Evolutionary conservation across 2,888 invertebrate species (phyloP).

Genomic region (Scrobipalpa costella): DNA sequence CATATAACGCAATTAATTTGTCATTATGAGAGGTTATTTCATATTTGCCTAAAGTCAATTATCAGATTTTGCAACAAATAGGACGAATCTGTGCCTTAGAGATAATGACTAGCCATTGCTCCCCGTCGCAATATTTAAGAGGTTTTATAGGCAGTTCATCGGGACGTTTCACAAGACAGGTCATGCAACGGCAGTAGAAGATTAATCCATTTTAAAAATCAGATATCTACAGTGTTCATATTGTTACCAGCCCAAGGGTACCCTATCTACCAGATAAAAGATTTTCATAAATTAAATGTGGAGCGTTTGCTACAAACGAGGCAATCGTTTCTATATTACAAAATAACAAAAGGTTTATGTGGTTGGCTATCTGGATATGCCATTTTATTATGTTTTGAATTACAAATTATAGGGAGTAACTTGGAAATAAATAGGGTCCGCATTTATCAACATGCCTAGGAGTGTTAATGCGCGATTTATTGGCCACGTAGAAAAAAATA

Average conservation of each 20-base stretch:
- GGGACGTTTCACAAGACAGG: too few relatives aligned
- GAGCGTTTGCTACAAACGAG: neutral
- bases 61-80: too few relatives aligned
- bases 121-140: too few relatives aligned
- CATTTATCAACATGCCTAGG: neutral
- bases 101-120: too few relatives aligned
- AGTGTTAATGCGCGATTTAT: neutral
- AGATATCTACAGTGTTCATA: neutral
- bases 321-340: slow-evolving; percentile 16
- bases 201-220: neutral
- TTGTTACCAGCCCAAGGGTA: neutral
- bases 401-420: slow-evolving; percentile 9
- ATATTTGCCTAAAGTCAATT: too few relatives aligned
- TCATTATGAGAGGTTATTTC: too few relatives aligned
- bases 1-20: too few relatives aligned
- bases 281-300: slow-evolving; percentile 6
- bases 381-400: neutral
- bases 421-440: slow-evolving; percentile 3
- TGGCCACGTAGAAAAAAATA: too few relatives aligned
- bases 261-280: neutral
- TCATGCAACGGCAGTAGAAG: too few relatives aligned
- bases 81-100: too few relatives aligned
- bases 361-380: neutral
- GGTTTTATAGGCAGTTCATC: too few relatives aligned
- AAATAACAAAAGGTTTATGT: slow-evolving; percentile 11